Percentiles rank a stretch among this genome's conserved stretches.
Conservation (phyloP, 2,888 invertebrate genomes). For the Drosophila koepferae region DNA sequence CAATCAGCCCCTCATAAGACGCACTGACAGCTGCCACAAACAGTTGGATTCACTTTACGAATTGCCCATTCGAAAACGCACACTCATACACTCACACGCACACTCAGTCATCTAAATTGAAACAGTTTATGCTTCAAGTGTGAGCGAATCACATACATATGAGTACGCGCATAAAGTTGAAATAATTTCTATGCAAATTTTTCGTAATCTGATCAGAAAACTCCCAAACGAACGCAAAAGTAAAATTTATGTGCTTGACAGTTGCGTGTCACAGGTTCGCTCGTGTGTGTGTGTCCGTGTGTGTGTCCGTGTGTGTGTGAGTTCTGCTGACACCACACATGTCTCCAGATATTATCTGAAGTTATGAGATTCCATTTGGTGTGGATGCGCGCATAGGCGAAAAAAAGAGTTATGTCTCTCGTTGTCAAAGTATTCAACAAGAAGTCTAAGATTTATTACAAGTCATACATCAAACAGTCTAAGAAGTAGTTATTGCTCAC, state of each 20-base stretch:
- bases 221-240: constrained; percentile 14
- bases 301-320: background rate
- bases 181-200: constrained; percentile 78
- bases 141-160: constrained; percentile 29
- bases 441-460: background rate
- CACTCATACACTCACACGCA: background rate
- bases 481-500: background rate
- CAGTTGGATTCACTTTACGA: constrained; percentile 29
- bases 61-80: constrained; percentile 8
- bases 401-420: background rate
- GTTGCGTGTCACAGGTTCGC: constrained; percentile 52
- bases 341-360: constrained; percentile 9
- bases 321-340: constrained; percentile 9
- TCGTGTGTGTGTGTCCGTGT: background rate
- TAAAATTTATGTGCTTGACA: constrained; percentile 66
- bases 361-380: constrained; percentile 6
- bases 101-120: constrained; percentile 58
- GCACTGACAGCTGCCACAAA: constrained; percentile 70
- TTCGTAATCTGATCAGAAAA: constrained; percentile 67
- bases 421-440: too few relatives aligned
- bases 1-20: constrained; percentile 42
- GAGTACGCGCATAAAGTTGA: constrained; percentile 43
- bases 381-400: background rate
- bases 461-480: background rate
- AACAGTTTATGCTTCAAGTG: constrained; percentile 58